Conservation (phyloP, 1,140 invertebrate genomes). For the Papilio xuthus region DNA sequence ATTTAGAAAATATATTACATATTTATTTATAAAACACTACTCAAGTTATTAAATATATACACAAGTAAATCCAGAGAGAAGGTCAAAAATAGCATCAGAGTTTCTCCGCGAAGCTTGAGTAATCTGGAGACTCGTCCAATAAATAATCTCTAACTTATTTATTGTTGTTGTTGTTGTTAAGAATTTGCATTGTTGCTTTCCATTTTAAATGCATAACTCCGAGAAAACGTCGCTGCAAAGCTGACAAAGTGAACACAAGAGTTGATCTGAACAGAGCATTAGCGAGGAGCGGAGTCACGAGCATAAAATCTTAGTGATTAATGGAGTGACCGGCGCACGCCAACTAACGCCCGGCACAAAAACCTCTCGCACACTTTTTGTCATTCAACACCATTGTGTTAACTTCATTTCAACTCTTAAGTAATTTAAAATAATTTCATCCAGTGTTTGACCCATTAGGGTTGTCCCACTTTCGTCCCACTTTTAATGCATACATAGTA, state of each 20-base stretch:
- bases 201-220: not conserved
- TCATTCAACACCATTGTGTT: not conserved
- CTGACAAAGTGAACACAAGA: not conserved
- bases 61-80: too few species aligned
- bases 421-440: slow-evolving; percentile 34
- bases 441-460: slow-evolving; percentile 4
- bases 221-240: not conserved
- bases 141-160: not conserved
- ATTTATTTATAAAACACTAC: not conserved
- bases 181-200: not conserved
- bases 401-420: slow-evolving; percentile 36
- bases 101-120: too few species aligned
- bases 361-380: slow-evolving; percentile 22
- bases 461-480: not conserved
- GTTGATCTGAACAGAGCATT: not conserved
- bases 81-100: too few species aligned
- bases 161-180: not conserved
- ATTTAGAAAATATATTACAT: not conserved
- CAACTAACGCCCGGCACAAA: slow-evolving; percentile 45
- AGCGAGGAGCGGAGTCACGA: not conserved
- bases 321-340: slow-evolving; percentile 56
- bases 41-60: too few species aligned
- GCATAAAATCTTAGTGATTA: slow-evolving; percentile 47
- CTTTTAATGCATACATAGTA: not conserved
- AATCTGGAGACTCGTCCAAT: not conserved